Conservation (phyloP, 2,888 invertebrate genomes). For the Mactromeris polynyma region DNA sequence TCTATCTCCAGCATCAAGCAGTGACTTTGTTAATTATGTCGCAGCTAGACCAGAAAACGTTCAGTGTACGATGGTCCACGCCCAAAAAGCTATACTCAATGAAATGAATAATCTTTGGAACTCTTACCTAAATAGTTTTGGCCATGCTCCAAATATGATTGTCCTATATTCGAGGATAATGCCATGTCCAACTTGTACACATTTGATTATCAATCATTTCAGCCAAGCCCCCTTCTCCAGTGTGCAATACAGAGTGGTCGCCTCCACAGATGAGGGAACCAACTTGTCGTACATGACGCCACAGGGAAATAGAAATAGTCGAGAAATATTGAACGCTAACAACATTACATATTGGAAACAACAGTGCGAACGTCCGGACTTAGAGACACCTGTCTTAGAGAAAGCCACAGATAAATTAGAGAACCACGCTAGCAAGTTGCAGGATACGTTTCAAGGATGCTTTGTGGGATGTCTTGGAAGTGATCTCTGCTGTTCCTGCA, state of each 20-base stretch:
- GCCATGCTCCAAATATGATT: neutral
- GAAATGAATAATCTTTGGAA: neutral
- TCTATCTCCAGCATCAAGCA: neutral
- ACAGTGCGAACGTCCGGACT: neutral
- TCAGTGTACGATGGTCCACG: neutral
- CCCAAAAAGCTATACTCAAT: neutral
- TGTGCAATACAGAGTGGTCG: neutral
- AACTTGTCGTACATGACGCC: neutral
- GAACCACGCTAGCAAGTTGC: neutral
- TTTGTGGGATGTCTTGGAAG: neutral
- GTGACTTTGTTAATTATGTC: neutral
- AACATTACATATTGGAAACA: neutral
- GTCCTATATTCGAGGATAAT: conserved; percentile 10
- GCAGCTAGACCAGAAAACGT: neutral
- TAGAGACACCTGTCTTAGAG: neutral
- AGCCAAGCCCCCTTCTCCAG: neutral
- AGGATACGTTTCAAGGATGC: conserved; percentile 19
- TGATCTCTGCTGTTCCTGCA: conserved; percentile 26
- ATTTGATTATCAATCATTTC: neutral
- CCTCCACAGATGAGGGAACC: neutral
- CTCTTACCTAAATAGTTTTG: neutral
- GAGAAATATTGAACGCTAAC: neutral
- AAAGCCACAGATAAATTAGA: neutral
- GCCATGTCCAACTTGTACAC: neutral
- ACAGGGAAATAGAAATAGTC: neutral